These are phyloP conservation scores for Tyrannus savana DNA, from an alignment of 2,113 vertebrate genomes.

Conservation along the genomic window DNA sequence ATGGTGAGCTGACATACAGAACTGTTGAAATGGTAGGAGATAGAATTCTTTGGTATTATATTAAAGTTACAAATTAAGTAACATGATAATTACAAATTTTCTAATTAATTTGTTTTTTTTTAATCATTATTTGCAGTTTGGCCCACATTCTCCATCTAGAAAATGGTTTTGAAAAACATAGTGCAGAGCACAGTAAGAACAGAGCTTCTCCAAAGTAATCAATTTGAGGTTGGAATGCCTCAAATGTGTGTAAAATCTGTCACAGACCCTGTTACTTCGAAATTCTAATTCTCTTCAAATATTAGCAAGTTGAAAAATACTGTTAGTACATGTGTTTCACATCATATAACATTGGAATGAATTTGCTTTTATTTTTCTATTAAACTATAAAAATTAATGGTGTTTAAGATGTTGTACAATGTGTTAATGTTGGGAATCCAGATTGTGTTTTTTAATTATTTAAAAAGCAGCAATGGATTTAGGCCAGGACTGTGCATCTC, in stretches of 20 bases:
- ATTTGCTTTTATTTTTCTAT: neutral
- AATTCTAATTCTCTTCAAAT: neutral
- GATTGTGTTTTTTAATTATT: constrained; percentile 44
- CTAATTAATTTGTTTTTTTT: neutral
- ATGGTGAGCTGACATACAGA: neutral
- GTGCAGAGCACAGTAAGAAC: neutral
- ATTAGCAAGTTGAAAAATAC: neutral
- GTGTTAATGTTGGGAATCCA: neutral
- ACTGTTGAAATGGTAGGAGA: neutral
- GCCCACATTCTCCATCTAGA: neutral
- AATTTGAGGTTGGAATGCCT: neutral
- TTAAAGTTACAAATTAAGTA: neutral
- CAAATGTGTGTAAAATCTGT: neutral
- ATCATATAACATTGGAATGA: neutral
- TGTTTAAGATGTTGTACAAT: neutral
- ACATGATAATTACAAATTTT: neutral
- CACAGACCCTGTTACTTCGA: neutral
- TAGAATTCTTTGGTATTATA: neutral
- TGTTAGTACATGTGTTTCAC: neutral
- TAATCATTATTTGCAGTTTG: neutral
- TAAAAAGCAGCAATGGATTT: constrained; percentile 16
- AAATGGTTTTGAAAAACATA: neutral
- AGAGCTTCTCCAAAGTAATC: neutral
- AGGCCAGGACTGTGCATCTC: neutral
- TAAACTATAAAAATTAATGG: neutral